A percentile compares a stretch with the other conserved stretches of the same genome.
Evolutionary conservation across 2,888 invertebrate genomes (phyloP).

Genomic region (Cybosia mesomella): DNA sequence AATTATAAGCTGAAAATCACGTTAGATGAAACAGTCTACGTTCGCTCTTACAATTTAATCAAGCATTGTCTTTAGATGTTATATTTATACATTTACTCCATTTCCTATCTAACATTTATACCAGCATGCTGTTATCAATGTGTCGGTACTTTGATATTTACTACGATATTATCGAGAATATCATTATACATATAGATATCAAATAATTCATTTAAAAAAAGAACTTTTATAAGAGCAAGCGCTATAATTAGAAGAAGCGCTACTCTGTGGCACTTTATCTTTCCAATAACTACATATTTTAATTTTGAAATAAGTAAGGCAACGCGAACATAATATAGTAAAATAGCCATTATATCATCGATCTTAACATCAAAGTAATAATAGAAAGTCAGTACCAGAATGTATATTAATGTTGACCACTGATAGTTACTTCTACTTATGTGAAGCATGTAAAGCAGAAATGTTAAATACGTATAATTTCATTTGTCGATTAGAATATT

Average conservation of each 20-base stretch:
- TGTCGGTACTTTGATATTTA: slow-evolving; percentile 16
- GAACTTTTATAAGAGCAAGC: neutral
- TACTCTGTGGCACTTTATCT: neutral
- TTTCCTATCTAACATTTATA: neutral
- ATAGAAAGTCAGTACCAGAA: neutral
- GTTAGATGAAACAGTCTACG: slow-evolving; percentile 43
- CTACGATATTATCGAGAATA: slow-evolving; percentile 22
- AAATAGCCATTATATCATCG: neutral
- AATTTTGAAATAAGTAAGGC: neutral
- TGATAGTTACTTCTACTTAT: neutral
- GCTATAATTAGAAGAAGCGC: neutral
- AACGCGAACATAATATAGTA: neutral
- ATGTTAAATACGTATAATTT: neutral
- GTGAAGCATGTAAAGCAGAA: neutral
- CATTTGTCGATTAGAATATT: neutral
- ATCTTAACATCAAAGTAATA: neutral
- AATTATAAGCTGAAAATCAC: slow-evolving; percentile 10
- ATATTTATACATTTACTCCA: slow-evolving; percentile 8
- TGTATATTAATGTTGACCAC: neutral
- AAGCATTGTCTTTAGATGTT: slow-evolving; percentile 35
- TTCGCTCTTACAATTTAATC: slow-evolving; percentile 32
- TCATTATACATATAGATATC: neutral
- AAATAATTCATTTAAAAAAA: neutral
- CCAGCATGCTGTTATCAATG: slow-evolving; percentile 2
- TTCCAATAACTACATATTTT: neutral